These are phyloP conservation scores for Raphicerus campestris DNA, from an alignment of 2,113 vertebrate species.

Conservation along the genomic window DNA sequence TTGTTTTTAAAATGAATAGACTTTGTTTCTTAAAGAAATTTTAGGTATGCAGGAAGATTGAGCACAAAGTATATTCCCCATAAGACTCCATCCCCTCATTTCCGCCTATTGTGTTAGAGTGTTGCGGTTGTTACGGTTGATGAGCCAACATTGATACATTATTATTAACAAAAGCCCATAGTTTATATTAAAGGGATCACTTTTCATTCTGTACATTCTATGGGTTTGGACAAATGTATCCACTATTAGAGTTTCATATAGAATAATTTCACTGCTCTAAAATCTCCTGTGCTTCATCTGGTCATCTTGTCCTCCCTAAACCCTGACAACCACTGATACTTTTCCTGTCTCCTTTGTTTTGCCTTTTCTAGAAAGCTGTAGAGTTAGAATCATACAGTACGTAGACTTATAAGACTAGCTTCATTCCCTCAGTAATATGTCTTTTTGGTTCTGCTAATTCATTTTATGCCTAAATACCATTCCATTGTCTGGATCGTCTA, in stretches of 20 bases:
- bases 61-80: neutral
- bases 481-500: neutral
- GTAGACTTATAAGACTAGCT: neutral
- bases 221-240: neutral
- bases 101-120: neutral
- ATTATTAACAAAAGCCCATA: neutral
- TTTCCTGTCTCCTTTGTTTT: neutral
- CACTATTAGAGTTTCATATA: neutral
- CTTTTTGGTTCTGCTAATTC: neutral
- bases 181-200: neutral
- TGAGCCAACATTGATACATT: neutral
- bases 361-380: neutral
- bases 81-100: neutral
- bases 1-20: neutral
- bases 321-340: neutral
- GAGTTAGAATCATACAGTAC: neutral
- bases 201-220: neutral
- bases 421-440: neutral
- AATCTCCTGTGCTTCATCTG: neutral
- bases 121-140: neutral
- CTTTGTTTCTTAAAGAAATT: neutral
- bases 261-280: neutral
- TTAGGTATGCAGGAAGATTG: neutral
- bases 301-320: too few relatives aligned
- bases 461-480: neutral